Evolutionary conservation across 2,888 invertebrate genomes (phyloP).

Genomic region (Phaedon cochleariae): DNA sequence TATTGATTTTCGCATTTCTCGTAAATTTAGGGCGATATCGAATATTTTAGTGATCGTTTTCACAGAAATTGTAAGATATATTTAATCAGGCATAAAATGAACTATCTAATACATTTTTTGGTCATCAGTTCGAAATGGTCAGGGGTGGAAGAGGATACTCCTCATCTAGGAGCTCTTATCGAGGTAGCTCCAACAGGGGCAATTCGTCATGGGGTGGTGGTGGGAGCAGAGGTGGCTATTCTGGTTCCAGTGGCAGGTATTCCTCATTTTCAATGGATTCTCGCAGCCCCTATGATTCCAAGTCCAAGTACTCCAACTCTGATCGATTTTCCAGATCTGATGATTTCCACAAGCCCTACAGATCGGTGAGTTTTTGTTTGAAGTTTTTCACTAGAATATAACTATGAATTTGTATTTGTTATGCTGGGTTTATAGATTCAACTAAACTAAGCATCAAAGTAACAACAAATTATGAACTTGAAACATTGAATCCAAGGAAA

Average conservation of each 20-base stretch:
- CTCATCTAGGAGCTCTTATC: constrained; percentile 49
- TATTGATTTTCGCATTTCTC: too few species aligned
- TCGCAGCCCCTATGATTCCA: constrained; percentile 52
- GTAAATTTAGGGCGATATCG: too few species aligned
- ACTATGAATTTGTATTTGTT: not conserved
- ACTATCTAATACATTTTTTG: not conserved
- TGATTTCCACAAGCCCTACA: constrained; percentile 56
- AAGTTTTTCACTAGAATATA: not conserved
- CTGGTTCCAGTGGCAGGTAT: constrained; percentile 27
- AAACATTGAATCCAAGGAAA: too few species aligned
- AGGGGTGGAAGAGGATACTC: constrained; percentile 52
- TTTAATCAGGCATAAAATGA: too few species aligned
- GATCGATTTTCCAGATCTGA: constrained; percentile 56
- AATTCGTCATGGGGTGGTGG: constrained; percentile 50
- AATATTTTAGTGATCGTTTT: too few species aligned
- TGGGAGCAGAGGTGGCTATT: constrained; percentile 48
- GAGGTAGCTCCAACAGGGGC: constrained; percentile 49
- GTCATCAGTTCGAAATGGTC: constrained; percentile 44
- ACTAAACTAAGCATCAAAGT: too few species aligned
- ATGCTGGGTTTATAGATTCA: too few species aligned
- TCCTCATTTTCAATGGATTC: constrained; percentile 25
- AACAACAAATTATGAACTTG: not conserved
- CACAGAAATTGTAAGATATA: too few species aligned
- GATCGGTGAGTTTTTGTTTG: constrained; percentile 51
- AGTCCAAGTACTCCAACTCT: constrained; percentile 53